These are phyloP conservation scores for Tricholaema leucomelas DNA, from an alignment of 2,113 vertebrate species.

Conservation along the genomic window DNA sequence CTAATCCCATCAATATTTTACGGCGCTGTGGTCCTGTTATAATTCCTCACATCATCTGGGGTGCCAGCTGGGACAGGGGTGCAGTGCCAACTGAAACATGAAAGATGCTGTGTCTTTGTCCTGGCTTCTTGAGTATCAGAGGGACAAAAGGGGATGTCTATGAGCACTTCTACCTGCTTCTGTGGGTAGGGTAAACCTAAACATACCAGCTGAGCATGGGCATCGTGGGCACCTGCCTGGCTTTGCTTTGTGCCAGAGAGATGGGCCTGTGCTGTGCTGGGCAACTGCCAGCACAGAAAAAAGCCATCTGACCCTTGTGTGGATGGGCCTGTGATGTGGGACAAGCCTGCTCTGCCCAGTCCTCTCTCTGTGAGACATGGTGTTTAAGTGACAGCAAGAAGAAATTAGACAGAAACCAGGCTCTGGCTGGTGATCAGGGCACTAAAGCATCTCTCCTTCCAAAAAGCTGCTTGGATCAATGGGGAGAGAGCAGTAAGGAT, in stretches of 20 bases:
- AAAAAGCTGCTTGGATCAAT: neutral
- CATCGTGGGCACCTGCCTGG: neutral
- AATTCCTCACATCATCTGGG: neutral
- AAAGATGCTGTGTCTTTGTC: neutral
- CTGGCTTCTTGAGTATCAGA: neutral
- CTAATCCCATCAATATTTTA: slow-evolving; percentile 63
- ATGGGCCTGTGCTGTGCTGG: neutral
- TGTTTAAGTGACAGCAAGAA: neutral
- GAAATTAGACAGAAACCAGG: slow-evolving; percentile 13
- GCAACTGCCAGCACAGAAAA: neutral
- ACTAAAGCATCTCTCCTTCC: neutral
- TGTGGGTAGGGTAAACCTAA: rapidly evolving
- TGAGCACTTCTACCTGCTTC: rapidly evolving
- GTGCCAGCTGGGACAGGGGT: neutral
- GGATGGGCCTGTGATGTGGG: rapidly evolving
- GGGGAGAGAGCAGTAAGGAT: neutral
- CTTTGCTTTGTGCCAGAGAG: rapidly evolving
- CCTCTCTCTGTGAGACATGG: neutral
- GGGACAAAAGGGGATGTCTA: neutral
- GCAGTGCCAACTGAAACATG: neutral
- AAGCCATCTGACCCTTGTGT: neutral
- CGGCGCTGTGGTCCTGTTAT: neutral
- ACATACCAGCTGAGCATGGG: rapidly evolving
- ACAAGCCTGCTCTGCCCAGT: neutral
- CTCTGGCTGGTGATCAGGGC: neutral